Conservation (phyloP, 2,797 vertebrate genomes). For the Graptemys geographica region DNA sequence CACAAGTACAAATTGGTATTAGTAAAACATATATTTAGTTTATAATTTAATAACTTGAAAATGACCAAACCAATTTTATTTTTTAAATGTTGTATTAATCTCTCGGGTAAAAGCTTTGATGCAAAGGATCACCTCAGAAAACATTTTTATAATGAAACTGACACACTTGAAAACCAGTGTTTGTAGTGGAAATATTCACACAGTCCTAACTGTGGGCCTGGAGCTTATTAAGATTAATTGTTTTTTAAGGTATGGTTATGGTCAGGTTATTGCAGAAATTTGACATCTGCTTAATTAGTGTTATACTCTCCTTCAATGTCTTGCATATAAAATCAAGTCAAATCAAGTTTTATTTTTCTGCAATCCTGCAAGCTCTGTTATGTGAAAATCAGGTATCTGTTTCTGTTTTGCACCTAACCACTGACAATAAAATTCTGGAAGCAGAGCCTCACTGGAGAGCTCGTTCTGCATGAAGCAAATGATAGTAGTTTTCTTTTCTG, state of each 20-base stretch:
- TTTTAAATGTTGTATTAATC: background rate
- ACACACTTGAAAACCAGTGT: background rate
- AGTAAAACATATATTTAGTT: background rate
- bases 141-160: background rate
- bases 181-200: background rate
- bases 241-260: background rate
- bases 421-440: background rate
- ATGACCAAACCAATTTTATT: background rate
- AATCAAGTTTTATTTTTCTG: background rate
- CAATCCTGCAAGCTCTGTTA: background rate
- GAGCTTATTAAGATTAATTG: background rate
- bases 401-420: rapidly evolving
- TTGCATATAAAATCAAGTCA: background rate
- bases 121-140: background rate
- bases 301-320: background rate
- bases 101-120: background rate
- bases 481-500: rapidly evolving
- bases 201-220: background rate
- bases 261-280: background rate
- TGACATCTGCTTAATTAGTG: background rate
- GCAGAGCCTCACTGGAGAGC: background rate
- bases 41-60: background rate
- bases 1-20: background rate
- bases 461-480: rapidly evolving
- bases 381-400: background rate